phyloP scores from a whole-genome alignment of 2,113 vertebrate genomes.

The Heterotis niloticus region DNA sequence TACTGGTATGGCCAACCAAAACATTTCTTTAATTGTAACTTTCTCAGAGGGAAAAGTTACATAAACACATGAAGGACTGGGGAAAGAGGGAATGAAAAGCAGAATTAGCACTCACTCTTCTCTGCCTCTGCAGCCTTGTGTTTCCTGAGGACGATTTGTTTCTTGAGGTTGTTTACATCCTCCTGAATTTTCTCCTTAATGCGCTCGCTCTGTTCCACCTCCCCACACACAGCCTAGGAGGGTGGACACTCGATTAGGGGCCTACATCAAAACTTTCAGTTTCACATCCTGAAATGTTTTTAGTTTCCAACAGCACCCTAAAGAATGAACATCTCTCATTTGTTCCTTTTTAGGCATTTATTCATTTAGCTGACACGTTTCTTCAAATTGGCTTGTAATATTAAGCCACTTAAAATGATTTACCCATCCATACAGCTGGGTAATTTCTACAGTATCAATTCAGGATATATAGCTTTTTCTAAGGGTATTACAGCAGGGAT shows the following conservation, averaged over 20 bases:
- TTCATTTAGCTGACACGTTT: too few species aligned
- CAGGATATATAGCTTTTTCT: too few species aligned
- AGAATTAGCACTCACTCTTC: conserved; percentile 69
- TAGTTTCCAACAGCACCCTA: too few species aligned
- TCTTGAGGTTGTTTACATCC: conserved; percentile 88
- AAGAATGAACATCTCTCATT: too few species aligned
- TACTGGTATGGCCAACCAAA: neutral
- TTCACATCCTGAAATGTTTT: too few species aligned
- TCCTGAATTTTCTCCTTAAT: conserved; percentile 85
- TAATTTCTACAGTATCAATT: too few species aligned
- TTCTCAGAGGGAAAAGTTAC: neutral
- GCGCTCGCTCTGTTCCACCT: conserved; percentile 94
- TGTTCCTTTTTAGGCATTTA: too few species aligned
- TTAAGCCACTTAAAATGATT: too few species aligned
- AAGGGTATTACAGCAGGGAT: too few species aligned
- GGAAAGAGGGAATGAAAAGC: neutral
- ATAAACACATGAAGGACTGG: neutral
- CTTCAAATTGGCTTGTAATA: too few species aligned
- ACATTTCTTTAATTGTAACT: neutral
- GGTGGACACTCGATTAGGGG: neutral
- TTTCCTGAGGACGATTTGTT: conserved; percentile 88
- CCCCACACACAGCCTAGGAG: conserved; percentile 84
- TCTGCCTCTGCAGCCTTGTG: conserved; percentile 79
- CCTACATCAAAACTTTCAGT: neutral
- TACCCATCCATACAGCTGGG: too few species aligned